A percentile compares a stretch with the other conserved stretches of the same genome.
These are phyloP conservation scores for Pseudomyrmex gracilis DNA, from an alignment of 1,140 invertebrate genomes.

Conservation along the genomic window DNA sequence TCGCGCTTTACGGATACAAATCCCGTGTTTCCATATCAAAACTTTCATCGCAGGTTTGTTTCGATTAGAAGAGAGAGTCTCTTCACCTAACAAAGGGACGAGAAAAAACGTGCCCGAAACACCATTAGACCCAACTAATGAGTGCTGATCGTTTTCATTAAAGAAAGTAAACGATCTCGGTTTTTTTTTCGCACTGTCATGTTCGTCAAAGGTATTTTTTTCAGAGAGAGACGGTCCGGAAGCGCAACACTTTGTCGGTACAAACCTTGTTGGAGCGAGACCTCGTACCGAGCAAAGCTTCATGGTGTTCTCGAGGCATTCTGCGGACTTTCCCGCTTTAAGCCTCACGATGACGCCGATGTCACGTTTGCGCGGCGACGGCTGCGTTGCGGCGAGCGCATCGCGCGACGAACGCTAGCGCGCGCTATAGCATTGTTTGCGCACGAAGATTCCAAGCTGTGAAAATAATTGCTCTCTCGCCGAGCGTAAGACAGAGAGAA, in stretches of 20 bases:
- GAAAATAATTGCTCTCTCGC: constrained; percentile 81
- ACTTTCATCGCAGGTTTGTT: too few relatives aligned
- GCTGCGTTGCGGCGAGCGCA: constrained; percentile 43
- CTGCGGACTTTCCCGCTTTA: constrained; percentile 40
- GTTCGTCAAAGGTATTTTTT: not conserved
- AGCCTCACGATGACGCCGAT: constrained; percentile 47
- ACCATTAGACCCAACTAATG: not conserved
- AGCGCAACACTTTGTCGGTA: not conserved
- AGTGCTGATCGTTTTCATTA: not conserved
- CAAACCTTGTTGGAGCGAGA: constrained; percentile 6
- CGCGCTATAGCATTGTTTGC: constrained; percentile 53
- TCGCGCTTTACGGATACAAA: too few relatives aligned
- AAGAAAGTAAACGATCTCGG: not conserved
- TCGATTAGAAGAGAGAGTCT: too few relatives aligned
- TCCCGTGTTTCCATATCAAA: too few relatives aligned
- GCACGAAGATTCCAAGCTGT: constrained; percentile 75
- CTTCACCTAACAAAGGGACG: not conserved
- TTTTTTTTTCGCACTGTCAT: constrained; percentile 1
- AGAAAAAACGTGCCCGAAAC: not conserved
- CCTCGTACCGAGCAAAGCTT: not conserved
- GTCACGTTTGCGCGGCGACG: constrained; percentile 61
- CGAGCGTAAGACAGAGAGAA: constrained; percentile 75
- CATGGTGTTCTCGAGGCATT: not conserved
- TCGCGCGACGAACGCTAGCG: constrained; percentile 14
- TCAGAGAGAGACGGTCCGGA: not conserved